Evolutionary conservation across 2,888 invertebrate species (phyloP), one percentile per base, ranked within the genome.

Genomic region (Alloscopus bannaensis): DNA sequence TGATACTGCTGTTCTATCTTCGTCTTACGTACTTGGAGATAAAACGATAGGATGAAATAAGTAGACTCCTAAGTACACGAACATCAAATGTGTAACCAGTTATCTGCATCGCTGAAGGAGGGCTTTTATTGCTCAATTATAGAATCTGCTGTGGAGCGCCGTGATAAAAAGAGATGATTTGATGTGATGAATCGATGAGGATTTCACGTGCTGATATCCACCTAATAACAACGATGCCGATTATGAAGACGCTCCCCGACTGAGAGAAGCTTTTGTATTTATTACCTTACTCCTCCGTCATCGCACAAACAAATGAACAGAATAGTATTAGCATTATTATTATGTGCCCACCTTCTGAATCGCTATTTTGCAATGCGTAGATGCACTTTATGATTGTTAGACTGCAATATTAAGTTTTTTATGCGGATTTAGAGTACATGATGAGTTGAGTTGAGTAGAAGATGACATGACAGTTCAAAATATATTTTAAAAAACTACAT

Each of bases 61-160:
- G n/a, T n/a, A n/a, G n/a, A n/a, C n/a, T n/a, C n/a, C n/a, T n/a
- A n/a, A n/a, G n/a, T n/a, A n/a, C n/a, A n/a, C n/a, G n/a, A n/a
- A n/a, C n/a, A n/a, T n/a, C n/a, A n/a, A n/a, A n/a, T n/a, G n/a
- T n/a, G n/a, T n/a, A n/a, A n/a, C n/a, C n/a, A n/a, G 62, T 55
- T 72, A 72, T 60, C 60, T 60, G 70, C n/a, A 22, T 50, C 50
- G 42, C 36, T 55, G 28, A n/a, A 62, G 52, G 72, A 72, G 72
- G 55, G 72, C 66, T 75, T 52, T 75, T 75, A 75, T 66, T 75
- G 59, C 66, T 75, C 75, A 75, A 75, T 75, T 75, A n/a, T n/a
- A 75, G 75, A 36, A 47, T 75, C 52, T 28, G 57, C 22, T 64
- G 60, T 20, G 28, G 72, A 55, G 72, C 40, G 45, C 66, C 45